Evolutionary conservation across 1,140 invertebrate species (phyloP), one percentile per base, ranked within the genome.

Genomic region (Argopecten irradians): DNA sequence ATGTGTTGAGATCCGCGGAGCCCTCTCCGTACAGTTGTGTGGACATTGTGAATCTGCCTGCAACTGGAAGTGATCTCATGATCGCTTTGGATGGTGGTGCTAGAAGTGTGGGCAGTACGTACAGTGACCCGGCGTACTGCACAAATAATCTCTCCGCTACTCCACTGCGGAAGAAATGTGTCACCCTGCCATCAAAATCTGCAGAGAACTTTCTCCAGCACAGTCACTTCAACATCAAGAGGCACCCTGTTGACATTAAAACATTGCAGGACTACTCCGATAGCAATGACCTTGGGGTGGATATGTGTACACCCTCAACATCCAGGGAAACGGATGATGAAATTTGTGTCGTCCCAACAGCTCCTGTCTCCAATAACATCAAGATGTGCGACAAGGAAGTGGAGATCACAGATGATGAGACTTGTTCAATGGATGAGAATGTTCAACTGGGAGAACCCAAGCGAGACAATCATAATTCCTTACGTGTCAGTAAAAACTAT

Each of bases 11-110:
- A 82, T 46, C 41, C 8, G 32, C 22, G 34, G 36, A 83, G 32
- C 41, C 85, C 9, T 88, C 89, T 13, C 89, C 89, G 0, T 90
- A 90, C 43, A 85, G 82, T 36, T 86, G 87, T 90, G 87, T 88
- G 32, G 89, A 90, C 34, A 71, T 90, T 34, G 84, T 88, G 22
- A 84, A 88, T 39, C 83, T 82, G 28, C 83, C 83, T 19, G 86
- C 84, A 82, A 34, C 87, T 0, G 86, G 83, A 43, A 89, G 82
- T 34, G 39, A 82, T 22, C 84, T 46, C 55, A 71, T 71, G 55
- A 71, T 71, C n/a, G 55, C 55, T 28, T 71, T 71, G 55, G 55
- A 71, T 71, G 22, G 22, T n/a, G 55, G 55, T 5, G n/a, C 55
- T 28, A 55, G 83, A 34, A 86, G 85, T 83, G 85, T 83, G 11